A percentile compares a stretch with the other conserved stretches of the same genome.
phyloP scores from a whole-genome alignment of 2,113 vertebrate species.

The Strix uralensis region DNA sequence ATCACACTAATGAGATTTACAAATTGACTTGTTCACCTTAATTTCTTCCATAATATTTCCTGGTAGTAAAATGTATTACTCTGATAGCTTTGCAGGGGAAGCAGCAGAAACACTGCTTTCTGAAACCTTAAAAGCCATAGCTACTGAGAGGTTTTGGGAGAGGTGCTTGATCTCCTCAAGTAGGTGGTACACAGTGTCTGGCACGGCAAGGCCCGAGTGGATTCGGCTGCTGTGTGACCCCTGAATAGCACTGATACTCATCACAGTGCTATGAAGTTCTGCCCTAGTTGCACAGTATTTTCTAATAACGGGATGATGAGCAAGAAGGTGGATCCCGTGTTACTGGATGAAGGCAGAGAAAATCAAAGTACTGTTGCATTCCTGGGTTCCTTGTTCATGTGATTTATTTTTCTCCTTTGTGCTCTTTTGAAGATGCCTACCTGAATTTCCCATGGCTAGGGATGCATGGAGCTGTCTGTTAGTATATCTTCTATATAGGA shows the following conservation, averaged over 20 bases:
- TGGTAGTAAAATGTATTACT: neutral
- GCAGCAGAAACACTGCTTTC: neutral
- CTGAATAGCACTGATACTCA: neutral
- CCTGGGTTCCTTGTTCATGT: neutral
- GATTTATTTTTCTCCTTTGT: neutral
- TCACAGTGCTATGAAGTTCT: neutral
- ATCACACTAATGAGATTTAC: neutral
- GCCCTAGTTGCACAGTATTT: neutral
- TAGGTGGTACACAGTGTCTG: neutral
- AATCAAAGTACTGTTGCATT: neutral
- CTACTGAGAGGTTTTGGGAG: neutral
- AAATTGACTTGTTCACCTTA: neutral
- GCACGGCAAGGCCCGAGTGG: neutral
- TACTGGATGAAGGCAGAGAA: neutral
- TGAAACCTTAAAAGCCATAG: neutral
- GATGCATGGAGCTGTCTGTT: neutral
- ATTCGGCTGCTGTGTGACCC: neutral
- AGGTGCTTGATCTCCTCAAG: neutral
- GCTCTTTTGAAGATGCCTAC: neutral
- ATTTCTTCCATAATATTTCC: neutral
- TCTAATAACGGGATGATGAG: neutral
- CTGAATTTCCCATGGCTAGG: neutral
- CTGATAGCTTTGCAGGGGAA: neutral
- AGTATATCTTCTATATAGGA: neutral
- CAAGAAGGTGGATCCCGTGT: neutral